phyloP scores from a whole-genome alignment of 2,113 vertebrate genomes.

The Rhineura floridana region DNA sequence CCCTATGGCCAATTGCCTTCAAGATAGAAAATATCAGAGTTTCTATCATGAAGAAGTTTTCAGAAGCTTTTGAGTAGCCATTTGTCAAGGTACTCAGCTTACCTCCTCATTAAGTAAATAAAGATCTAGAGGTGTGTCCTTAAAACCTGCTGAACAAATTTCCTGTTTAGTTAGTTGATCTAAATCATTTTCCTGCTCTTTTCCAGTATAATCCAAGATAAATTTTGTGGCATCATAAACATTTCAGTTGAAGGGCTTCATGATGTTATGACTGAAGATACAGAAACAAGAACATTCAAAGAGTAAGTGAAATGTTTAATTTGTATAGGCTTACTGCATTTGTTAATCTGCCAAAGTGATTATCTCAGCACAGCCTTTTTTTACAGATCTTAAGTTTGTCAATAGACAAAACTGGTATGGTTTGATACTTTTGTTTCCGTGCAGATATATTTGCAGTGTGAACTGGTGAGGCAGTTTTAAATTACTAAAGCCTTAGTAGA shows the following conservation, averaged over 20 bases:
- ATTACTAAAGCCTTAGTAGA: background rate
- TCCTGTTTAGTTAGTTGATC: conserved; percentile 50
- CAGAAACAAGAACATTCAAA: conserved; percentile 91
- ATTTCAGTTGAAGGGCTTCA: conserved; percentile 93
- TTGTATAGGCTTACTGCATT: background rate
- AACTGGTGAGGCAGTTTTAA: background rate
- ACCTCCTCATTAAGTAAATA: conserved; percentile 28
- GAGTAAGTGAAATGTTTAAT: conserved; percentile 83
- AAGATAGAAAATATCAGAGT: background rate
- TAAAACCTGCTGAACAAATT: conserved; percentile 4
- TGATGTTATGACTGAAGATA: conserved; percentile 95
- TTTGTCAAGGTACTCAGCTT: background rate
- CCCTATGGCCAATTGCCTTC: background rate
- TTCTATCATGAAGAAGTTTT: background rate
- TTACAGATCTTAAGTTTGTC: background rate
- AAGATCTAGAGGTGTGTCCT: conserved; percentile 2
- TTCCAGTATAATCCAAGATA: conserved; percentile 93
- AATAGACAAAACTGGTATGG: background rate
- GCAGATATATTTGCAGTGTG: background rate
- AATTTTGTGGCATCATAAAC: conserved; percentile 97
- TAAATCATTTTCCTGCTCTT: conserved; percentile 63
- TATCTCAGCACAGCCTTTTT: background rate
- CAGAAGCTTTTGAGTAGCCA: background rate
- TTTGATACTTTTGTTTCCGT: background rate
- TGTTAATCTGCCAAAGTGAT: background rate